Evolutionary conservation across 2,797 vertebrate genomes (phyloP).

Genomic region (Sebastes oblongus): DNA sequence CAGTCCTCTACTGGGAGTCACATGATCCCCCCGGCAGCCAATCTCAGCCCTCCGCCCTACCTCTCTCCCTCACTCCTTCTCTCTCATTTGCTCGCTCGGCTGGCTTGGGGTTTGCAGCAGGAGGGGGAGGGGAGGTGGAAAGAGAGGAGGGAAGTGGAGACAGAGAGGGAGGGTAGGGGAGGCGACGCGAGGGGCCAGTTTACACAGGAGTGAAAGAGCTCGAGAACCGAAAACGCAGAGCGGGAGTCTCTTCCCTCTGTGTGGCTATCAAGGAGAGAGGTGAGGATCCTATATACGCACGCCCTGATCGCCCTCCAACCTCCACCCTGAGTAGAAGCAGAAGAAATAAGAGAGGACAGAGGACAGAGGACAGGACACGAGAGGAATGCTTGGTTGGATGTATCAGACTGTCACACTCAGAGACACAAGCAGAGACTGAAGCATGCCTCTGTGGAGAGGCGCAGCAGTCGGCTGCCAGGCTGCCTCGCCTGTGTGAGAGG

Average conservation of each 20-base stretch:
- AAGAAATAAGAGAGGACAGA: conserved; percentile 2
- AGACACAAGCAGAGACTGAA: conserved; percentile 40
- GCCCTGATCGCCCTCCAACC: conserved; percentile 23
- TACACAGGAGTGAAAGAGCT: conserved; percentile 63
- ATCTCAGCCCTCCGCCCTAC: conserved; percentile 56
- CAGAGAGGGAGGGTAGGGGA: conserved; percentile 41
- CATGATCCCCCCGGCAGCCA: conserved; percentile 69
- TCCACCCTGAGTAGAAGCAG: conserved; percentile 23
- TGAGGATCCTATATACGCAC: conserved; percentile 26
- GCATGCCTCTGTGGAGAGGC: conserved; percentile 68
- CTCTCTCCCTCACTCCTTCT: conserved; percentile 37
- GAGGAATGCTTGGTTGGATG: conserved; percentile 38
- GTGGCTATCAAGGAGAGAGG: conserved; percentile 48
- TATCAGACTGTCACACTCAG: conserved; percentile 59
- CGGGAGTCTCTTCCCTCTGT: conserved; percentile 66
- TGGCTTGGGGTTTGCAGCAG: conserved; percentile 52
- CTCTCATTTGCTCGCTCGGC: conserved; percentile 58
- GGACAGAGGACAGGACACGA: neutral
- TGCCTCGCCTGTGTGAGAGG: conserved; percentile 62
- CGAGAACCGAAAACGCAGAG: conserved; percentile 55
- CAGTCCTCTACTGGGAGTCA: conserved; percentile 62
- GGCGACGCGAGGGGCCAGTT: conserved; percentile 54
- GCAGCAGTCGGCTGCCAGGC: conserved; percentile 53
- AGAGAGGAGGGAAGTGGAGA: conserved; percentile 60
- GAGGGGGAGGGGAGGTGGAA: conserved; percentile 69